These are phyloP conservation scores for Suricata suricatta DNA, from an alignment of 2,113 vertebrate genomes.

Conservation along the genomic window DNA sequence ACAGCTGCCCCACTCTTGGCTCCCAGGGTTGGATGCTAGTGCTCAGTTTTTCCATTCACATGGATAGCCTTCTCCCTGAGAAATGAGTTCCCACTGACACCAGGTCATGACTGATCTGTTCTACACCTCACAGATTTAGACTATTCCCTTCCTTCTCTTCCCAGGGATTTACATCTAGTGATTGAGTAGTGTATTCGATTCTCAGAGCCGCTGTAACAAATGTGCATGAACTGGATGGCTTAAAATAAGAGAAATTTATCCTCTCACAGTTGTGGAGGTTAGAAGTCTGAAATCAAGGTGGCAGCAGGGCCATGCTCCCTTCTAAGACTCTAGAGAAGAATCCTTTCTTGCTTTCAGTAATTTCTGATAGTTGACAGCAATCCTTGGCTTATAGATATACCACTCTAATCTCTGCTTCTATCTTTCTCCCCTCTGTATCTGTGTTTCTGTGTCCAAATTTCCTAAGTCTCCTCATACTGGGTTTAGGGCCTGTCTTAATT, in stretches of 20 bases:
- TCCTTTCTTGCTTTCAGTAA: background rate
- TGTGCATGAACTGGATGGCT: background rate
- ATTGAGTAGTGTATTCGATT: background rate
- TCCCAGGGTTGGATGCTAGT: background rate
- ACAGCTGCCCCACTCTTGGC: background rate
- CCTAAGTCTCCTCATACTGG: background rate
- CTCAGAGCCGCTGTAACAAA: background rate
- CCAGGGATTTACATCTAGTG: background rate
- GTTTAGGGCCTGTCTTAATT: background rate
- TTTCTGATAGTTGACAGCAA: background rate
- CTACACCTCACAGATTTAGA: background rate
- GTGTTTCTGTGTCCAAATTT: background rate
- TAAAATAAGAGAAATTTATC: slow-evolving; percentile 8
- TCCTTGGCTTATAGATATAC: background rate
- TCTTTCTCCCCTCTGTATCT: background rate
- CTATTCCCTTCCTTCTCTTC: background rate
- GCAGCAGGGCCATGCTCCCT: background rate
- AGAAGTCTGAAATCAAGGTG: background rate
- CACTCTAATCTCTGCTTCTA: background rate
- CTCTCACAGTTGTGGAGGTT: background rate
- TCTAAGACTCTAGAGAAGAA: background rate
- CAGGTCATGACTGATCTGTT: background rate
- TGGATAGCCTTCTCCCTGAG: background rate
- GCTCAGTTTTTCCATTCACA: background rate
- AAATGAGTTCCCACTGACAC: background rate